Evolutionary conservation across 1,140 invertebrate species (phyloP).

Genomic region (Atopsyche davidsoni): DNA sequence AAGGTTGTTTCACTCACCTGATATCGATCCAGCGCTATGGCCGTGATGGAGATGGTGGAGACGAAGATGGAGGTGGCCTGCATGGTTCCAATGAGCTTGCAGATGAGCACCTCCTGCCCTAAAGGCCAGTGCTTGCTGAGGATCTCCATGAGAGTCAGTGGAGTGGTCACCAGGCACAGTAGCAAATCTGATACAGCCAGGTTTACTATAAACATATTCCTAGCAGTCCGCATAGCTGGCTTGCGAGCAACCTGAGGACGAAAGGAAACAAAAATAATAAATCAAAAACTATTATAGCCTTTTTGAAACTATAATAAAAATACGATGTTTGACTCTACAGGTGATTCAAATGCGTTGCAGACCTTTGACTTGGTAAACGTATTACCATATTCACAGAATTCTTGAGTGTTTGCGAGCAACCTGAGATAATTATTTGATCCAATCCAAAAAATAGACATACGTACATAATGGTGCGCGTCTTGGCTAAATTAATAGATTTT

Average conservation of each 20-base stretch:
- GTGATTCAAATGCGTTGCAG: slow-evolving; percentile 4
- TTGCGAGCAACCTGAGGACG: slow-evolving; percentile 58
- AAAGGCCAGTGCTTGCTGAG: slow-evolving; percentile 70
- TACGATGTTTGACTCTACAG: background rate
- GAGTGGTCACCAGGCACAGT: slow-evolving; percentile 79
- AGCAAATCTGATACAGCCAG: slow-evolving; percentile 79
- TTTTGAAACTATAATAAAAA: background rate
- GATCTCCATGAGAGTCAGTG: slow-evolving; percentile 76
- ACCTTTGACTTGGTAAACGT: background rate
- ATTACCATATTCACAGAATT: no score
- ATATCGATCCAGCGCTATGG: slow-evolving; percentile 79
- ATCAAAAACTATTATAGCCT: background rate
- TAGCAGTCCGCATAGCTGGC: slow-evolving; percentile 74
- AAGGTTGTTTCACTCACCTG: slow-evolving; percentile 56
- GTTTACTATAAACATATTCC: slow-evolving; percentile 89
- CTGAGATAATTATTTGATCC: no score
- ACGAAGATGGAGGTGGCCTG: slow-evolving; percentile 85
- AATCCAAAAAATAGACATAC: no score
- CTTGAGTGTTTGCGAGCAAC: no score
- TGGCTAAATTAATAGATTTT: no score
- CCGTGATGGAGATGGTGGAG: slow-evolving; percentile 83
- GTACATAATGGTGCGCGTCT: no score
- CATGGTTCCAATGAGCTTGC: slow-evolving; percentile 74
- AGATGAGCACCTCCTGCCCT: slow-evolving; percentile 59
- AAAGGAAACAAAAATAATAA: background rate